A percentile compares a stretch with the other conserved stretches of the same genome.
These are phyloP conservation scores for Paraplagusia blochii DNA, from an alignment of 2,113 vertebrate genomes.

Conservation along the genomic window DNA sequence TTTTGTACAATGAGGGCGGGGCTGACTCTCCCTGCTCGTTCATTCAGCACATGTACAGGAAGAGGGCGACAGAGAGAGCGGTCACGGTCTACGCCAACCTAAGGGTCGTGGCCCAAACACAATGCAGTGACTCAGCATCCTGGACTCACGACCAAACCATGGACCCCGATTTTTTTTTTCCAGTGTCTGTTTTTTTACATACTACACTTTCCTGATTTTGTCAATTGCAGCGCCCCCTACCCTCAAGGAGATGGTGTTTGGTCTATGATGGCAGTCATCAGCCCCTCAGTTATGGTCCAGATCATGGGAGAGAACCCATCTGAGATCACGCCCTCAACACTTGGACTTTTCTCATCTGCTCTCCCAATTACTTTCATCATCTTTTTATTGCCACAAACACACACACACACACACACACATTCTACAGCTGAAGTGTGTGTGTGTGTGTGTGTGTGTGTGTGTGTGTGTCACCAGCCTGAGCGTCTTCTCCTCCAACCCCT, in stretches of 20 bases:
- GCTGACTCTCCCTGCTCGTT: constrained; percentile 44
- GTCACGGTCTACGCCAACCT: constrained; percentile 35
- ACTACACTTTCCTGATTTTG: too few relatives aligned
- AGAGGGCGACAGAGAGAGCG: constrained; percentile 55
- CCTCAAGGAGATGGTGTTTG: too few relatives aligned
- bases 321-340: constrained; percentile 35
- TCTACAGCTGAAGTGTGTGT: constrained; percentile 27
- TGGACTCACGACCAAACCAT: constrained; percentile 17
- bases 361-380: constrained; percentile 38
- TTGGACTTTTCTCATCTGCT: constrained; percentile 49
- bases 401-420: too few relatives aligned
- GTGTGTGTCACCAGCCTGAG: too few relatives aligned
- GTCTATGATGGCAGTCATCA: too few relatives aligned
- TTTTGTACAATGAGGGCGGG: constrained; percentile 56
- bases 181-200: too few relatives aligned
- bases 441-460: constrained; percentile 6
- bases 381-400: constrained; percentile 43
- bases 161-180: constrained; percentile 1
- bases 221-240: too few relatives aligned
- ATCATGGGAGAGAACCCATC: constrained; percentile 42
- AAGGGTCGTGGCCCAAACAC: too few relatives aligned
- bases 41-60: constrained; percentile 57
- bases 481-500: too few relatives aligned
- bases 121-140: background rate
- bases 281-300: too few relatives aligned